Evolutionary conservation across 2,797 vertebrate species (phyloP), one percentile per base, ranked within the genome.

Genomic region (Takifugu ocellatus): DNA sequence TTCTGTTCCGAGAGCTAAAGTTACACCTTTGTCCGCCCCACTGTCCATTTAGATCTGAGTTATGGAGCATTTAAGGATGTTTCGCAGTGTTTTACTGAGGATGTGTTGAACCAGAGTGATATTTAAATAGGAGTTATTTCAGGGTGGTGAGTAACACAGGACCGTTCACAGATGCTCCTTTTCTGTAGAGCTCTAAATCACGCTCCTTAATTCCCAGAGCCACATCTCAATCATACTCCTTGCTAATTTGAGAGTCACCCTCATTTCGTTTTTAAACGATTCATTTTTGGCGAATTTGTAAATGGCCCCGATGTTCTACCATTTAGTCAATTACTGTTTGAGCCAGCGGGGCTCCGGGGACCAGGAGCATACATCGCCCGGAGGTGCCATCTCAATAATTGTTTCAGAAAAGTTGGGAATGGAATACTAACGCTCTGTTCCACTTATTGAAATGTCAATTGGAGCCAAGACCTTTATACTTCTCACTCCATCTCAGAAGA

Each of bases 401-500:
- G 96, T 98, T 98, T 97, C 95, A 94, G 94, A 91, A 98, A 98
- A 98, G 93, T 97, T 97, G 94, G 94, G 90, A 92, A 95, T 94
- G 94, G 94, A 96, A 96, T 94, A 93, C 94, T 93, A 95, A 92
- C 91, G 88, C 94, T 95, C 92, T 97, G 97, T 96, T 98, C 96
- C 95, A 98, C 95, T 99, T 99, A 98, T 98, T 98, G 96, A 99
- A 98, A 98, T 96, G 96, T 99, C 96, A 99, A 93, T 95, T 95
- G 94, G 93, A 96, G 93, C 93, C 93, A 89, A 90, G 93, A 93
- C 94, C 88, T 66, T 79, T 84, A 86, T 81, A 80, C 77, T 83
- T 84, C 56, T 73, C 68, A 70, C 51, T 73, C 59, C 67, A 56
- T 71, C 69, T 73, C 70, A 48, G 51, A 46, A 25, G 44, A 42